Conservation (phyloP, 2,113 vertebrate genomes). For the Bos indicus region DNA sequence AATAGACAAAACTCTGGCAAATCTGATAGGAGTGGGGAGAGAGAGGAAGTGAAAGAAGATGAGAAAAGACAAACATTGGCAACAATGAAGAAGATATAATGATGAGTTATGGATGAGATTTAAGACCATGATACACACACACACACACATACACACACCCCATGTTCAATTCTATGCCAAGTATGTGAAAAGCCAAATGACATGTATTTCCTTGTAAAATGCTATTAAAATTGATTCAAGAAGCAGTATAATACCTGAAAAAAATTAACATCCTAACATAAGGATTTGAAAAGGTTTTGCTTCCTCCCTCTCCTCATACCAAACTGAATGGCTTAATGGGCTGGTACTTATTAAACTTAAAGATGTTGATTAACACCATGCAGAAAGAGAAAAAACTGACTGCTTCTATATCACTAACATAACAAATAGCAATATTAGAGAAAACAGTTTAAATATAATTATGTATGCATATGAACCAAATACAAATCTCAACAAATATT, state of each 20-base stretch:
- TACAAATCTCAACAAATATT: not conserved
- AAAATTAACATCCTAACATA: not conserved
- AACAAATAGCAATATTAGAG: not conserved
- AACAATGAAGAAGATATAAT: not conserved
- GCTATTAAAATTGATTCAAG: not conserved
- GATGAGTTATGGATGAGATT: not conserved
- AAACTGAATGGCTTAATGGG: not conserved
- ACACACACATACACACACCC: not conserved
- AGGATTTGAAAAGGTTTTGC: not conserved
- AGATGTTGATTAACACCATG: not conserved
- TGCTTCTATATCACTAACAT: not conserved
- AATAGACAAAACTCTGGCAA: not conserved
- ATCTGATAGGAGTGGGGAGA: not conserved
- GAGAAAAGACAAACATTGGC: not conserved
- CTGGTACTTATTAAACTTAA: not conserved
- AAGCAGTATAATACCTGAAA: not conserved
- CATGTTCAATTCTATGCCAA: not conserved
- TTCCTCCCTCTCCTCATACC: not conserved
- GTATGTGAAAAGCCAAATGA: not conserved
- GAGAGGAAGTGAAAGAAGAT: not conserved
- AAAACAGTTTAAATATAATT: not conserved
- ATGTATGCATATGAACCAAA: not conserved
- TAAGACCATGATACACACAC: not conserved
- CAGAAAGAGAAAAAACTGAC: not conserved
- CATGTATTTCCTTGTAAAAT: not conserved